phyloP scores from a whole-genome alignment of 1,140 invertebrate genomes.

The Drosophila navojoa region DNA sequence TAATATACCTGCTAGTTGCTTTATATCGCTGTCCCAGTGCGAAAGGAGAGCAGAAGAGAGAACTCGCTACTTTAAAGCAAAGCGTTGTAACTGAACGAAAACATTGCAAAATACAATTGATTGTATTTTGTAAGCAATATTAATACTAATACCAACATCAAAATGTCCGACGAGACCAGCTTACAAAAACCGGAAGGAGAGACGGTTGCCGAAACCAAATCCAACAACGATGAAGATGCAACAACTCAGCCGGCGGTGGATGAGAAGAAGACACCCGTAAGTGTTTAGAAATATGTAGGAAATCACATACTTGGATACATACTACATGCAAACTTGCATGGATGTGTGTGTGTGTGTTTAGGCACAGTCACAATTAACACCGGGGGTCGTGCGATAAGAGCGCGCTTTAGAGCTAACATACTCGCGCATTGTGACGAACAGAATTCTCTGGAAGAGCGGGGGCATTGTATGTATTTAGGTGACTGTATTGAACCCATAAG shows the following conservation, averaged over 20 bases:
- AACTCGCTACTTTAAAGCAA: constrained; percentile 56
- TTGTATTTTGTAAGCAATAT: constrained; percentile 49
- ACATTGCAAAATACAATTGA: constrained; percentile 59
- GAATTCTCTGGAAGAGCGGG: constrained; percentile 64
- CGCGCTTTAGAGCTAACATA: constrained; percentile 25
- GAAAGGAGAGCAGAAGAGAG: constrained; percentile 25
- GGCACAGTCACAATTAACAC: constrained; percentile 63
- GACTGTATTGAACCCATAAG: constrained; percentile 7
- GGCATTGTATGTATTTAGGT: constrained; percentile 13
- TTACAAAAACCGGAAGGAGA: constrained; percentile 61
- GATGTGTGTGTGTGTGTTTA: constrained; percentile 26
- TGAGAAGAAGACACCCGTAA: constrained; percentile 74
- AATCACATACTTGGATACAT: constrained; percentile 8
- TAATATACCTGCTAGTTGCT: constrained; percentile 69
- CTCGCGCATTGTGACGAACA: constrained; percentile 14
- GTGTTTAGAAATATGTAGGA: constrained; percentile 28
- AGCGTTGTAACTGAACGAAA: constrained; percentile 49
- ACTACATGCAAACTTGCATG: constrained; percentile 11
- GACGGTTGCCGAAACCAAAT: constrained; percentile 39
- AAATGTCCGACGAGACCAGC: constrained; percentile 67
- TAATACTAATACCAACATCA: constrained; percentile 15
- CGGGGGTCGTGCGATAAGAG: constrained; percentile 67
- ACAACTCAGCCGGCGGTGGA: constrained; percentile 36
- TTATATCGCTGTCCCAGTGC: constrained; percentile 44
- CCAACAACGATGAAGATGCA: constrained; percentile 45